Base-by-base conservation (phyloP, 2,888 invertebrate genomes). In the Salticus scenicus region DNA sequence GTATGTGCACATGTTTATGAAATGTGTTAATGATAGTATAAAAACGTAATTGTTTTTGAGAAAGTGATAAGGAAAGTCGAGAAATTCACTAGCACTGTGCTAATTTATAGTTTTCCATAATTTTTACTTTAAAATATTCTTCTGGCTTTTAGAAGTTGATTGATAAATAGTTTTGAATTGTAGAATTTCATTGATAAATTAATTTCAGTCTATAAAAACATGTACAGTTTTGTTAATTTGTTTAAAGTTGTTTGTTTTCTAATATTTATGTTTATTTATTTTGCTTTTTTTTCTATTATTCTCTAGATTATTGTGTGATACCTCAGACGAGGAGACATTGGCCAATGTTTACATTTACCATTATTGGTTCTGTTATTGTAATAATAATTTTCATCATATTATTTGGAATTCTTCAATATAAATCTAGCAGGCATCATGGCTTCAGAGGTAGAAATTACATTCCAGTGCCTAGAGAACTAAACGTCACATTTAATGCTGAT, bases 361-460 rank as follows among this genome's bases (percentile, higher is more conserved):
- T 57, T 57, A 24, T 20, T 14, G 73, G 87, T 28, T 88, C 87
- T 77, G 63, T 69, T 33, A 74, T 81, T n/a, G 88, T 80, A 1
- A 71, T 87, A 12, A 30, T 88, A 30, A 14, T 88, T 27, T 88
- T 81, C 74, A 76, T 79, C 14, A 20, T 88, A 17, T 12, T 88
- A 7, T 88, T 88, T 67, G 77, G 83, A 24, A 67, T 87, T 17
- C 74, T 88, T 31, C 87, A 88, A 27, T 74, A 74, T 12, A 20
- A 57, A 37, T 87, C 87, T 17, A 70, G 51, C 37, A 82, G 67
- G 42, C 57, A 30, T 64, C 47, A 47, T 17, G 64, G 64, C 10
- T 57, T 63, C 41, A 12, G 71, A 31, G 64, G 64, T 57, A 72
- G 73, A 28, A 41, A 66, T 37, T 87, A 87, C 51, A 74, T 78